Percentiles rank a stretch among this genome's conserved stretches.
Conservation (phyloP, 2,797 vertebrate species). For the Gymnoscopelus braueri region DNA sequence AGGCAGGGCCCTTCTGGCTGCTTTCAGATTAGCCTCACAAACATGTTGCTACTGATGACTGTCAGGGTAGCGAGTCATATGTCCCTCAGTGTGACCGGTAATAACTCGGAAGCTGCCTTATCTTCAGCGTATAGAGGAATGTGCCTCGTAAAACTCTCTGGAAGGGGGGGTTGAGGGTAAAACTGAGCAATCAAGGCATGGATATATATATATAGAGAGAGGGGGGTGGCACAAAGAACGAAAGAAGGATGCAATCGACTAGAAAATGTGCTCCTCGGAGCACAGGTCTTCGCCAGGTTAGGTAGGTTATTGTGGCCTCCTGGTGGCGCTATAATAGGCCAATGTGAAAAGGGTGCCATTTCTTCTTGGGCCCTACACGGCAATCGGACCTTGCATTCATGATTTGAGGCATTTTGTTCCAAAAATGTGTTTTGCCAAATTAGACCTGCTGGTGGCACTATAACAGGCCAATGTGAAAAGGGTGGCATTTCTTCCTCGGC, state of each 20-base stretch:
- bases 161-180: not conserved
- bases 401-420: too few species aligned
- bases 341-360: too few species aligned
- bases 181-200: not conserved
- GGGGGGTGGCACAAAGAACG: not conserved
- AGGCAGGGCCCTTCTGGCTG: conserved; percentile 11
- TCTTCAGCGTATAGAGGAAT: not conserved
- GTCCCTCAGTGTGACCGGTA: not conserved
- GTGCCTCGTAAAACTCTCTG: not conserved
- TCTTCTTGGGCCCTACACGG: too few species aligned
- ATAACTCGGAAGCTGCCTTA: not conserved
- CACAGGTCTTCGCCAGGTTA: too few species aligned
- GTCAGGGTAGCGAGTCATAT: conserved; percentile 17
- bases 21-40: conserved; percentile 9
- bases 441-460: too few species aligned
- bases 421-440: too few species aligned
- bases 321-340: too few species aligned
- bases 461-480: too few species aligned
- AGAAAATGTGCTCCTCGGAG: too few species aligned
- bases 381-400: too few species aligned
- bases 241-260: not conserved
- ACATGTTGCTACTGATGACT: not conserved
- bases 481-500: too few species aligned
- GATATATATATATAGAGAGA: not conserved
- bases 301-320: too few species aligned